Conservation (phyloP, 2,113 vertebrate genomes). For the Bos javanicus region DNA sequence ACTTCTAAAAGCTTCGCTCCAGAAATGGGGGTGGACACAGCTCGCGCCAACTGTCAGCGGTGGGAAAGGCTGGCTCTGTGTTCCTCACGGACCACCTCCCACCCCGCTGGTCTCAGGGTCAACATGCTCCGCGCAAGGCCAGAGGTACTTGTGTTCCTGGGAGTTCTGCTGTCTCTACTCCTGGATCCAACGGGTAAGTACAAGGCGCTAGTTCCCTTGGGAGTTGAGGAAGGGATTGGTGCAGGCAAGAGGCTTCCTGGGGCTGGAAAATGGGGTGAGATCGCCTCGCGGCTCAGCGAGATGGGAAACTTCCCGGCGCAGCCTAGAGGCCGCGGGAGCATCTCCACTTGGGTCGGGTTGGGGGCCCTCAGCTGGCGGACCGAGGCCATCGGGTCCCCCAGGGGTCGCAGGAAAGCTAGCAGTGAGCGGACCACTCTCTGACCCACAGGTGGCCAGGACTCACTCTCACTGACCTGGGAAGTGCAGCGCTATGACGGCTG, state of each 20-base stretch:
- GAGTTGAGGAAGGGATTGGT: background rate
- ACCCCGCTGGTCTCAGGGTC: background rate
- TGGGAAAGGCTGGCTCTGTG: background rate
- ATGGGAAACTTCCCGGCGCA: background rate
- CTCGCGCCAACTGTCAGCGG: too few species aligned
- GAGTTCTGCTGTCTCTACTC: background rate
- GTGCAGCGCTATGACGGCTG: slow-evolving; percentile 94
- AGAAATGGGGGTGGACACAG: background rate
- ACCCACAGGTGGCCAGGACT: slow-evolving; percentile 78
- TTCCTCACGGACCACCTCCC: background rate
- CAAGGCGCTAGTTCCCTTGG: background rate
- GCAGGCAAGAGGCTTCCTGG: background rate
- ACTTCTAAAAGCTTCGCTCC: background rate
- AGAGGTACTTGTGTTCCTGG: slow-evolving; percentile 44
- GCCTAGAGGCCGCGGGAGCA: rapidly evolving
- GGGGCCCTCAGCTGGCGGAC: rapidly evolving
- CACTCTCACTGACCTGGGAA: slow-evolving; percentile 84
- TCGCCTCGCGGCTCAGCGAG: rapidly evolving
- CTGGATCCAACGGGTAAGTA: slow-evolving; percentile 68
- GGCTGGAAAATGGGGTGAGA: background rate
- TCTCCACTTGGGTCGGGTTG: background rate
- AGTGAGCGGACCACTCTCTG: background rate
- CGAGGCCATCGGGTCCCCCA: rapidly evolving
- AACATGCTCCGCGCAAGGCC: slow-evolving; percentile 18
- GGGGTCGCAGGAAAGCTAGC: background rate